A percentile compares a stretch with the other conserved stretches of the same genome.
phyloP scores from a whole-genome alignment of 2,888 invertebrate genomes.

The Lasius fuliginosus region DNA sequence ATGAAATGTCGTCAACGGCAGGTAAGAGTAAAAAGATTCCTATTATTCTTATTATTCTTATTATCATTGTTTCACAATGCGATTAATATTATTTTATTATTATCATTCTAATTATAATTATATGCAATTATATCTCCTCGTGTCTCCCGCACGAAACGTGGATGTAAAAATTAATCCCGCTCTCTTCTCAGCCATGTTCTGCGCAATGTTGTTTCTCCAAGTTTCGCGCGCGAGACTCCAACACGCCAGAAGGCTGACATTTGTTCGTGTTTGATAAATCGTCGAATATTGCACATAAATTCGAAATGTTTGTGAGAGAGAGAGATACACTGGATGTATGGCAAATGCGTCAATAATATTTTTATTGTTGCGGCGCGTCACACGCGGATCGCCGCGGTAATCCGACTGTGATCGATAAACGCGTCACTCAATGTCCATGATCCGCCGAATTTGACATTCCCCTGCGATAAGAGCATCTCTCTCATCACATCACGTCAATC shows the following conservation, averaged over 20 bases:
- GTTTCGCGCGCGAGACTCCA: slow-evolving; percentile 24
- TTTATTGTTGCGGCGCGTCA: slow-evolving; percentile 3
- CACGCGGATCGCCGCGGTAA: background rate
- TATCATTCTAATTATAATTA: slow-evolving; percentile 61
- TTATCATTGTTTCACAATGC: slow-evolving; percentile 36
- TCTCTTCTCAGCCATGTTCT: background rate
- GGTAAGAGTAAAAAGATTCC: slow-evolving; percentile 70
- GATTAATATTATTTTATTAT: slow-evolving; percentile 59
- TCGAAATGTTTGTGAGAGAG: slow-evolving; percentile 16
- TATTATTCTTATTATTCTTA: slow-evolving; percentile 69
- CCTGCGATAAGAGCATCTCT: slow-evolving; percentile 54
- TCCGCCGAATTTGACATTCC: slow-evolving; percentile 65
- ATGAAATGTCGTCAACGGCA: slow-evolving; percentile 40
- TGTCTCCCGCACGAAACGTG: slow-evolving; percentile 51
- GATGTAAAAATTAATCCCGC: background rate
- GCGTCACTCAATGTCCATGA: slow-evolving; percentile 17
- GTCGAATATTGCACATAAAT: slow-evolving; percentile 13
- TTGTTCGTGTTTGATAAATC: slow-evolving; percentile 32
- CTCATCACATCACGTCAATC: slow-evolving; percentile 24
- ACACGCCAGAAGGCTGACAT: background rate
- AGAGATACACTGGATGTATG: background rate
- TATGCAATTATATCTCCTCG: slow-evolving; percentile 35
- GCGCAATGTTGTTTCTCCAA: background rate
- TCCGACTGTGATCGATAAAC: slow-evolving; percentile 35
- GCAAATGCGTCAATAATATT: slow-evolving; percentile 6